A percentile compares a stretch with the other conserved stretches of the same genome.
Evolutionary conservation across 2,113 vertebrate genomes (phyloP).

Genomic region (Podarcis muralis): DNA sequence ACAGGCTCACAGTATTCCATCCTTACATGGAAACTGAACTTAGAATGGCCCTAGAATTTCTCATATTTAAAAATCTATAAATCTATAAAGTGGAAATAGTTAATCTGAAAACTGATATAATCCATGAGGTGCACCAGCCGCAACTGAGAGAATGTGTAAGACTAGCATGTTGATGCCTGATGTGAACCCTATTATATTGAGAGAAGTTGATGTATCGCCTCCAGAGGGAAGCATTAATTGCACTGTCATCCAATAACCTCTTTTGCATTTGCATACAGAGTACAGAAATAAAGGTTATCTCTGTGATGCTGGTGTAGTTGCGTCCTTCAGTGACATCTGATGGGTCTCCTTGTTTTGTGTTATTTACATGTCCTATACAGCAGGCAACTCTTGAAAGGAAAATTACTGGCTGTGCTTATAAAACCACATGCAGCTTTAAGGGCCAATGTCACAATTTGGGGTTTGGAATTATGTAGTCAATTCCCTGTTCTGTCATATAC

Average conservation of each 20-base stretch:
- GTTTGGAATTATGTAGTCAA: neutral
- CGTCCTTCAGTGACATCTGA: neutral
- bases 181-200: neutral
- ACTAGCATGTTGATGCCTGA: neutral
- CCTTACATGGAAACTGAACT: too few relatives aligned
- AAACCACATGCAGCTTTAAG: neutral
- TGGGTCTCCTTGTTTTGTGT: neutral
- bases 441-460: neutral
- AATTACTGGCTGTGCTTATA: neutral
- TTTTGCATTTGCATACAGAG: neutral
- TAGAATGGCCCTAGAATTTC: neutral
- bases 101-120: slow-evolving; percentile 15
- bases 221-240: neutral
- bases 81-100: neutral
- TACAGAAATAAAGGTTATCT: neutral
- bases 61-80: too few relatives aligned
- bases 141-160: neutral
- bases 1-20: neutral
- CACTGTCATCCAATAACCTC: neutral
- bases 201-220: neutral
- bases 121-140: slow-evolving; percentile 10
- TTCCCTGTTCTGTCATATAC: neutral
- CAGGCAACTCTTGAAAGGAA: neutral
- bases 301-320: neutral
- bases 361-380: neutral